Evolutionary conservation across 2,113 vertebrate species (phyloP), one percentile per base, ranked within the genome.

Genomic region (Anser cygnoides): DNA sequence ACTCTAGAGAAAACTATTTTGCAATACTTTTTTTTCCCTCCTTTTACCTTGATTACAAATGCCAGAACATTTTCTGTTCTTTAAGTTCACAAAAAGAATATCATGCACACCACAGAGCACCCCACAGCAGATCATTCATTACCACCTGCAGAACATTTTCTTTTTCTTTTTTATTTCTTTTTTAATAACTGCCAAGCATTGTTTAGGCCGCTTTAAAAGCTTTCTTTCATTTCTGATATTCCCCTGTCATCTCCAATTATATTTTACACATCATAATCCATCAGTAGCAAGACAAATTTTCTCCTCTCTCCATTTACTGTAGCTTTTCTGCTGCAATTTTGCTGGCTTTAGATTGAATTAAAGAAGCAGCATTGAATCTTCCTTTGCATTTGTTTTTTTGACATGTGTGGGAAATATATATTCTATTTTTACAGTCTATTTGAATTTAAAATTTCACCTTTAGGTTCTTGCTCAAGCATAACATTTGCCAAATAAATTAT

Each of bases 21-120:
- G 9, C 29, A 26, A 28, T 1, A 9, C 0, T 4, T 20, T 7
- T 18, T 35, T 13, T 29, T 29, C 12, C 12, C 11, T 37, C 35
- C 58, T 84, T 75, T 55, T 33, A 31, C 12, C 18, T 39, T 52
- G 33, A 65, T 49, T 71, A 33, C 29, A 72, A 52, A 81, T 0
- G 3, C 3, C 3, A 1, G 21, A 52, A 23, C 2, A 16, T 63
- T 55, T 92, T 59, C 49, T 55, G 1, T 33, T 55, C 1, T 41
- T 41, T 19, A 9, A 28, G 33, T 29, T 59, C 39, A 44, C 52
- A 39, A 71, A 74, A 57, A 65, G 17, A 41, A 2, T 49, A 37
- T 6, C 20, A 14, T 9, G n/a, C 15, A 19, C 17, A 17, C 5
- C 19, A 50, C 1, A 12, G 21, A 39, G 18, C 7, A 21, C 44